Conservation (phyloP, 2,113 vertebrate genomes). For the Furnarius figulus region DNA sequence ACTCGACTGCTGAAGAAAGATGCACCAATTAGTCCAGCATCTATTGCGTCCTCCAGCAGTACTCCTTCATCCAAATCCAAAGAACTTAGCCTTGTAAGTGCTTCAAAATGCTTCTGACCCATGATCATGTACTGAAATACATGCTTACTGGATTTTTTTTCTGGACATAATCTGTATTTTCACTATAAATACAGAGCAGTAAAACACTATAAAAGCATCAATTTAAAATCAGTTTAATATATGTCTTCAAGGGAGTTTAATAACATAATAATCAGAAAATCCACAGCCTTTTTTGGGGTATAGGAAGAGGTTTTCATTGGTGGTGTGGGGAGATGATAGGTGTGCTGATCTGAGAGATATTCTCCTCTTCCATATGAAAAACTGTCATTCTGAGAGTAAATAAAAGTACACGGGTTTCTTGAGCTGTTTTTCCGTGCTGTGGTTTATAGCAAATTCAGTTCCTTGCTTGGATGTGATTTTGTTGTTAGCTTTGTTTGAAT, state of each 20-base stretch:
- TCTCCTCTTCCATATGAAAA: slow-evolving; percentile 15
- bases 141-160: background rate
- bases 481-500: slow-evolving; percentile 71
- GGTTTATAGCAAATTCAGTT: slow-evolving; percentile 71
- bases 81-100: slow-evolving; percentile 97
- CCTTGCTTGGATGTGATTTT: slow-evolving; percentile 67
- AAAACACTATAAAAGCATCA: background rate
- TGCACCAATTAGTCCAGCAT: slow-evolving; percentile 94
- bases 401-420: slow-evolving; percentile 36
- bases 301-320: background rate
- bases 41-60: slow-evolving; percentile 97
- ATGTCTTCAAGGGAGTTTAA: background rate
- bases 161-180: background rate
- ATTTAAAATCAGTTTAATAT: background rate
- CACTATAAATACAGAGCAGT: background rate
- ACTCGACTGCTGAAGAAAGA: slow-evolving; percentile 95
- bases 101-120: background rate
- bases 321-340: slow-evolving; percentile 14
- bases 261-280: background rate
- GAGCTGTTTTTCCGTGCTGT: slow-evolving; percentile 41
- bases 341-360: slow-evolving; percentile 24
- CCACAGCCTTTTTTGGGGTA: background rate
- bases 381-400: slow-evolving; percentile 45
- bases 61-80: slow-evolving; percentile 99
- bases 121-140: background rate